phyloP scores from a whole-genome alignment of 1,140 invertebrate species.

The Bombus fervidus region DNA sequence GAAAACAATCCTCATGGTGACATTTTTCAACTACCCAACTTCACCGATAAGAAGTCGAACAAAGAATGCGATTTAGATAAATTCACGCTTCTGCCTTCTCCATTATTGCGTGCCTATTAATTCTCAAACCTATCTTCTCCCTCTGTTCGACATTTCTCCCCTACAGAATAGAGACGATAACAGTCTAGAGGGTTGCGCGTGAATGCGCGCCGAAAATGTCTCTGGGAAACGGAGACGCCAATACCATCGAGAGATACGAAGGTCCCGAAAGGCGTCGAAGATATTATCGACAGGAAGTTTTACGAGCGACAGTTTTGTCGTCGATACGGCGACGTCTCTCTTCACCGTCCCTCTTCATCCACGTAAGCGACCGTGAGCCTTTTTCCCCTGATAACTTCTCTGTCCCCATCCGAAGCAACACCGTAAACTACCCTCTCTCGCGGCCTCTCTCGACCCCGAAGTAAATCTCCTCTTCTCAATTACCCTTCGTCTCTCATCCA shows the following conservation, averaged over 20 bases:
- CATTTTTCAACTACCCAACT: not conserved
- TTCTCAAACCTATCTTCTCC: not conserved
- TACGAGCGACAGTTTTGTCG: slow-evolving; percentile 66
- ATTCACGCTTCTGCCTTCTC: not conserved
- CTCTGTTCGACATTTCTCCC: not conserved
- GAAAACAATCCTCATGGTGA: not conserved
- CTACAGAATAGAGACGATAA: slow-evolving; percentile 1
- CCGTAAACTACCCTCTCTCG: slow-evolving; percentile 67
- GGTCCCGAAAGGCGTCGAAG: slow-evolving; percentile 13
- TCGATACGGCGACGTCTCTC: slow-evolving; percentile 43
- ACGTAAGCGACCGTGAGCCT: slow-evolving; percentile 22
- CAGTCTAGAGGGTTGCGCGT: not conserved
- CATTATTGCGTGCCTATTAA: not conserved
- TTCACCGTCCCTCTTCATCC: slow-evolving; percentile 18
- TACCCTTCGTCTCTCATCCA: slow-evolving; percentile 73
- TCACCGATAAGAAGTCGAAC: not conserved
- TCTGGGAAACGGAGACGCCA: not conserved
- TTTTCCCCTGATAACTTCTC: slow-evolving; percentile 59
- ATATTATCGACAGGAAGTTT: slow-evolving; percentile 63
- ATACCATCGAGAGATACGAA: not conserved
- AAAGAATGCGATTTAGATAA: not conserved
- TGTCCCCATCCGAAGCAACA: slow-evolving; percentile 57
- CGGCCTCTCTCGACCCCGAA: slow-evolving; percentile 65
- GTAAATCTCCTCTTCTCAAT: slow-evolving; percentile 83
- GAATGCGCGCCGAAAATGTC: not conserved